A percentile compares a stretch with the other conserved stretches of the same genome.
Conservation (phyloP, 30 jellyfish, hydroid and myxozoan genomes). For the Sanderia malayensis region DNA sequence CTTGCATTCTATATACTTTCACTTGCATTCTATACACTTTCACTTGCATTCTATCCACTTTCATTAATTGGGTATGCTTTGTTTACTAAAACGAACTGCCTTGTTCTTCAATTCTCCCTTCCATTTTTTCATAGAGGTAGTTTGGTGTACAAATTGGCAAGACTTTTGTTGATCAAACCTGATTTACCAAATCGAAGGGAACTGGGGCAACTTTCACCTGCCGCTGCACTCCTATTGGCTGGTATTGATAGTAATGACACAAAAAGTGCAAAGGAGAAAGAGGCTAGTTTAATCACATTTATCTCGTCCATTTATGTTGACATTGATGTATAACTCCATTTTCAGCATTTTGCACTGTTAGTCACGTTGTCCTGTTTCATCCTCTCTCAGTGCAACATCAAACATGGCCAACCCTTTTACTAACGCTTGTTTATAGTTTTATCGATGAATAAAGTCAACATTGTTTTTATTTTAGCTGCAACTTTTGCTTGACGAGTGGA, state of each 20-base stretch:
- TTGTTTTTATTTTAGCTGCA: conserved; percentile 15
- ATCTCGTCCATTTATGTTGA: not conserved
- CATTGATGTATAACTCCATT: too few species aligned
- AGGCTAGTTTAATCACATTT: conserved; percentile 10
- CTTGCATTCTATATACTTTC: too few species aligned
- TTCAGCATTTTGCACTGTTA: too few species aligned
- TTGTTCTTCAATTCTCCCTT: not conserved
- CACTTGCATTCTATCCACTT: too few species aligned
- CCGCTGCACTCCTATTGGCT: conserved; percentile 56
- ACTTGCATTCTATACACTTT: too few species aligned
- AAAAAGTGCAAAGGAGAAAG: conserved; percentile 41
- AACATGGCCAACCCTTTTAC: not conserved
- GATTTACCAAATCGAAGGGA: conserved; percentile 18
- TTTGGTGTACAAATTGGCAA: conserved; percentile 17
- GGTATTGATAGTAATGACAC: conserved; percentile 26
- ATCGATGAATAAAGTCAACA: not conserved
- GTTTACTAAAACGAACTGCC: too few species aligned
- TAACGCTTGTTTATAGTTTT: too few species aligned
- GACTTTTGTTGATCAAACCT: conserved; percentile 24
- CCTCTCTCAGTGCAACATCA: too few species aligned
- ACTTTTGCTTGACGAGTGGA: conserved; percentile 48
- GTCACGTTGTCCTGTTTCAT: too few species aligned
- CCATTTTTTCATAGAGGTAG: conserved; percentile 30
- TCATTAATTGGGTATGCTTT: too few species aligned
- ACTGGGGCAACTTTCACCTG: conserved; percentile 26